Base-by-base conservation (phyloP, 30 jellyfish, hydroid and myxozoan genomes). In the Hydra vulgaris region DNA sequence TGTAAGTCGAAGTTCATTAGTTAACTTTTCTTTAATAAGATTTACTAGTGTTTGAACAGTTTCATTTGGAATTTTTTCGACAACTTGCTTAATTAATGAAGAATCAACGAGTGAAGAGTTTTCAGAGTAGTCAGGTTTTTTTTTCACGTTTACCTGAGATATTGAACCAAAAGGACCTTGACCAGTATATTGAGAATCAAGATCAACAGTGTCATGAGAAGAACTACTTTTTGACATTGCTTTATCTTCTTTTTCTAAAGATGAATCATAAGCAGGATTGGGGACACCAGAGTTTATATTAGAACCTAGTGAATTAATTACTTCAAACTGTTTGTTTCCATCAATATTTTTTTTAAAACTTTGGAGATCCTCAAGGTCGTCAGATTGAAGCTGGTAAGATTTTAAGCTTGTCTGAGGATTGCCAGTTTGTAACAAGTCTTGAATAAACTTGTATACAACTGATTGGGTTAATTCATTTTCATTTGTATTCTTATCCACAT, bases 91-190 rank as follows among this genome's bases (percentile, higher is more conserved):
- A 12, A 40, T 40, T 40, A 40, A 40, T 3, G 61, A 40, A 40
- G 61, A 40, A 40, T 40, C 61, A 3, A 40, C n/a, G n/a, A n/a
- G 5, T 40, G 61, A 40, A 40, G 61, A 40, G 61, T 40, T 40
- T 40, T 40, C 61, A 12, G 61, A 12, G 12, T 5, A 3, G 61
- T 40, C 61, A 40, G 61, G 61, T 3, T 40, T 40, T 12, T 40
- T 40, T 70, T 21, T 18, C 76, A 70, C 8, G 17, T 8, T 25
- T 25, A 17, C 18, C 18, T 89, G 97, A 0, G 90, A 85, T 24
- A 90, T 73, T 21, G 97, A 91, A 18, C 97, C 97, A 25, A 86
- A 73, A 3, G 97, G 97, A 4, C 97, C 97, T 83, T 82, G 87
- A 15, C 97, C 97, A 54, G 97, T 86, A 68, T 91, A 91, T 66